Evolutionary conservation across 2,113 vertebrate genomes (phyloP).

Genomic region (Vidua chalybeata): DNA sequence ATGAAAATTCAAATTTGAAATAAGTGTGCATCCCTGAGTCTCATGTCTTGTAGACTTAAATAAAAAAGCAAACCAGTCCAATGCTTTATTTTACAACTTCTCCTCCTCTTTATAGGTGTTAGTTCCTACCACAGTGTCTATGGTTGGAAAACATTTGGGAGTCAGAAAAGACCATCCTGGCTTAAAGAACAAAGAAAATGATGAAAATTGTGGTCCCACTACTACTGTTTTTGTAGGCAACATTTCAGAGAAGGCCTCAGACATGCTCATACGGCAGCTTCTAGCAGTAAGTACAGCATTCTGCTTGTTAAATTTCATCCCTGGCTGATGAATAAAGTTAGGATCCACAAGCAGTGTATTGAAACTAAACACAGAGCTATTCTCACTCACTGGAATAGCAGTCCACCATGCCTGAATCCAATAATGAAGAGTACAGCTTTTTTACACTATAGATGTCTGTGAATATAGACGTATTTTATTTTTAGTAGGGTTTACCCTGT

Average conservation of each 20-base stretch:
- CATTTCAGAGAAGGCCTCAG: constrained; percentile 98
- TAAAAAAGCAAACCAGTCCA: not conserved
- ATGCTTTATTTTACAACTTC: not conserved
- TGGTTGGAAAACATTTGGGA: constrained; percentile 91
- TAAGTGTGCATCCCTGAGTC: not conserved
- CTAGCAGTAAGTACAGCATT: constrained; percentile 84
- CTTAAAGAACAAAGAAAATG: constrained; percentile 83
- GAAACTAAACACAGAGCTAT: not conserved
- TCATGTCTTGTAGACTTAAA: fast-evolving
- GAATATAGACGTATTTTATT: not conserved
- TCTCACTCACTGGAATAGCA: not conserved
- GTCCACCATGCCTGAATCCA: not conserved
- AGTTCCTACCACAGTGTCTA: constrained; percentile 86
- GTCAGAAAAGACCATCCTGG: constrained; percentile 84
- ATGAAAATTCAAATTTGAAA: not conserved
- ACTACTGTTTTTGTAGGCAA: constrained; percentile 99
- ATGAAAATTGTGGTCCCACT: constrained; percentile 91
- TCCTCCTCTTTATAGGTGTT: constrained; percentile 79
- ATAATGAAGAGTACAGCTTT: not conserved
- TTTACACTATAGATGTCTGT: not conserved
- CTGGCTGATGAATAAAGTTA: not conserved
- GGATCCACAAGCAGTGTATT: not conserved
- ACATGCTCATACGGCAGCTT: constrained; percentile 97
- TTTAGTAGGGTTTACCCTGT: not conserved
- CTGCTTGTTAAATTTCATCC: not conserved